Evolutionary conservation across 1,140 invertebrate genomes (phyloP), one percentile per base, ranked within the genome.

Genomic region (Heliconius melpomene): DNA sequence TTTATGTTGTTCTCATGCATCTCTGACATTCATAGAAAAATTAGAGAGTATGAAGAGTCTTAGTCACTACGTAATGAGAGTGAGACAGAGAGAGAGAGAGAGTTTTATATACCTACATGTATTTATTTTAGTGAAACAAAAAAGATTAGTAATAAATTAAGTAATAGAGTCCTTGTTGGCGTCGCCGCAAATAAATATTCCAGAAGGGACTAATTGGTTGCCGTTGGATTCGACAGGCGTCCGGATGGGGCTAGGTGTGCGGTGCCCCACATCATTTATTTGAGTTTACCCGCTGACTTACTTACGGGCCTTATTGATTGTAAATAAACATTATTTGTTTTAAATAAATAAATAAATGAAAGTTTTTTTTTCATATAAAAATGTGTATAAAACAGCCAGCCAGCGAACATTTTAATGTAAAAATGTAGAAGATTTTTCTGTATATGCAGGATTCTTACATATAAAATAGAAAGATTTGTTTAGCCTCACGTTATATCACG

Each of bases 181-280:
- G 86, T 87, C 87, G 89, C 88, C 90, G 88, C 91, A 93, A 92
- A 93, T 93, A 93, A 93, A 93, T 93, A 93, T 93, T 90, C 87
- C 80, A 88, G 87, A 85, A 85, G 84, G 84, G 89, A 92, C 91
- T 93, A 93, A 93, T 93, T 91, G 91, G 90, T 91, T 91, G 88
- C 88, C 89, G 88, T 88, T 90, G 88, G 90, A 90, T 89, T 89
- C 89, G 90, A 90, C 90, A 89, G 88, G 82, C 88, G 88, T 86
- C 86, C 87, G 87, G 85, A 85, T 87, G 81, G 86, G 77, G 79
- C 85, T 83, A n/a, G 71, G 71, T 72, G 81, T 86, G 88, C 85
- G 90, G 91, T 87, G 82, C 75, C 79, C 91, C 90, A 83, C 90
- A 87, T 89, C 92, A 92, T 91, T 92, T 93, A 92, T 92, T 88